Percentiles rank a stretch among this genome's conserved stretches.
These are phyloP conservation scores for Pipistrellus nathusii DNA, from an alignment of 2,797 vertebrate species.

Conservation along the genomic window DNA sequence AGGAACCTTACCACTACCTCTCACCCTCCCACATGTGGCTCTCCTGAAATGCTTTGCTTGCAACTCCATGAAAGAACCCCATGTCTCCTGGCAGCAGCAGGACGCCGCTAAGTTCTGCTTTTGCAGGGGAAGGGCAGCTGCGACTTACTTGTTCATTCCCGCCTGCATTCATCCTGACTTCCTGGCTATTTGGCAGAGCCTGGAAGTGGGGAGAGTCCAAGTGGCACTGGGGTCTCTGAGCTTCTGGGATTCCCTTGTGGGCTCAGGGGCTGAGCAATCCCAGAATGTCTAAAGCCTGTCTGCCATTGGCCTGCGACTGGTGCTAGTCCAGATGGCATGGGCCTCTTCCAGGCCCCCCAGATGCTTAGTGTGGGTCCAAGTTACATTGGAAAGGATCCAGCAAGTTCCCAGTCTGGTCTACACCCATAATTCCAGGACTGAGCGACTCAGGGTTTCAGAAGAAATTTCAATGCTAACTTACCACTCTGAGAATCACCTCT, in stretches of 20 bases:
- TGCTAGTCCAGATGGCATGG: not conserved
- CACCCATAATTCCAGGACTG: conserved; percentile 44
- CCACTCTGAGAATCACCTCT: not conserved
- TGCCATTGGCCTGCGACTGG: not conserved
- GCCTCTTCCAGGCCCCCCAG: conserved; percentile 32
- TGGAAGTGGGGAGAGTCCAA: not conserved
- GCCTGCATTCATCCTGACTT: not conserved
- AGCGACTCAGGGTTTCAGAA: conserved; percentile 68
- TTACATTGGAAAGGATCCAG: conserved; percentile 43
- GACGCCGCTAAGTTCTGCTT: not conserved
- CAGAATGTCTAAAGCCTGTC: conserved; percentile 1
- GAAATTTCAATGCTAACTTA: conserved; percentile 9
- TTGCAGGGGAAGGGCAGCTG: not conserved
- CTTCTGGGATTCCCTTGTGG: not conserved
- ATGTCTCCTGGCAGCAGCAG: not conserved
- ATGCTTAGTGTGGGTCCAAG: conserved; percentile 50
- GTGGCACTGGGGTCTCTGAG: no score
- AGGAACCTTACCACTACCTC: not conserved
- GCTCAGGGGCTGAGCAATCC: not conserved
- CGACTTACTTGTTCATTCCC: not conserved
- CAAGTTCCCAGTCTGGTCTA: conserved; percentile 48
- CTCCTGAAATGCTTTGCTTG: not conserved
- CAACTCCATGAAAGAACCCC: not conserved
- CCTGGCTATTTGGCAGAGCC: not conserved
- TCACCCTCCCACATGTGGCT: not conserved